Conservation (phyloP, 2,797 vertebrate genomes). For the Saxicola maurus region DNA sequence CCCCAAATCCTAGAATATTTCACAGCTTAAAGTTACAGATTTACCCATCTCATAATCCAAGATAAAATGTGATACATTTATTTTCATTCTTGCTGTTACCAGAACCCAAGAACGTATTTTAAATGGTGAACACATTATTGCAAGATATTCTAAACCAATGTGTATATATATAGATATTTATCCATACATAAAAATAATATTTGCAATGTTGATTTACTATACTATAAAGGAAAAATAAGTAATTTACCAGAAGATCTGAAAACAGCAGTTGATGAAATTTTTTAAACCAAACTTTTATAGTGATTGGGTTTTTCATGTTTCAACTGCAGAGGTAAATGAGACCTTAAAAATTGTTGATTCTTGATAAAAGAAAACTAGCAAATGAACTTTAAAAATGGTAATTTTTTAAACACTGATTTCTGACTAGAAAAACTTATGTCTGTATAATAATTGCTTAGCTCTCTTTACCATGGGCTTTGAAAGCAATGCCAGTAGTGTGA, state of each 20-base stretch:
- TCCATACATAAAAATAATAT: neutral
- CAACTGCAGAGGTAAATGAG: neutral
- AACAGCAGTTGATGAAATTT: neutral
- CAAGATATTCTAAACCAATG: neutral
- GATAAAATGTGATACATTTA: neutral
- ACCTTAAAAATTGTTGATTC: neutral
- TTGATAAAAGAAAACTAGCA: neutral
- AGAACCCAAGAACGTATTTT: neutral
- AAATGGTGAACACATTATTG: neutral
- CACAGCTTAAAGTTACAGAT: neutral
- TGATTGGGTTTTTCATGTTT: accelerated
- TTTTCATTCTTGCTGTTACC: neutral
- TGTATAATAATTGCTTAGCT: neutral
- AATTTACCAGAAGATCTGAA: neutral
- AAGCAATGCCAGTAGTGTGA: neutral
- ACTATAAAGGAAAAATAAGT: neutral
- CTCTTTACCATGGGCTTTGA: neutral
- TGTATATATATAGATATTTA: neutral
- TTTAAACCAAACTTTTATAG: neutral
- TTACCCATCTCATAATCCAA: neutral
- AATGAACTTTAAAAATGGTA: neutral
- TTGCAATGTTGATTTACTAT: neutral
- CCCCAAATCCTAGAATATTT: neutral
- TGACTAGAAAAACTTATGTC: neutral
- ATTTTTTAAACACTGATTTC: neutral